Base-by-base conservation (phyloP, 37 sponge, comb jelly and placozoan genomes). In the Theonella swinhoei region DNA sequence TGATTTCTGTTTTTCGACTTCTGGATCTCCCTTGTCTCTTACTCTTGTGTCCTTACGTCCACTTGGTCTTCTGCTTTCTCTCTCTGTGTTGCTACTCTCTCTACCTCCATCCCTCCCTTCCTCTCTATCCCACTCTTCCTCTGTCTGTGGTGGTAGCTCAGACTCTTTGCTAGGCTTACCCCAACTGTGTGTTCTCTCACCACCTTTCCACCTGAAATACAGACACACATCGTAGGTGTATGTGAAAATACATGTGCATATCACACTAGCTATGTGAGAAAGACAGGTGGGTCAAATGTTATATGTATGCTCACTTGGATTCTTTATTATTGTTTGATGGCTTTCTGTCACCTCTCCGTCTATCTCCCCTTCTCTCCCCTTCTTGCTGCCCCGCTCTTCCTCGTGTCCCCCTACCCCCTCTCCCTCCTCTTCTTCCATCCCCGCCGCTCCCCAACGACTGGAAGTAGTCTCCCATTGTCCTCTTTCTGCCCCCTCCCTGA, bases 351-450 rank as follows among this genome's bases (percentile, higher is more conserved):
- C 60, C 63, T 17, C 63, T 3, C 31, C 67, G 35, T 62, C 78
- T 23, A 64, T 78, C 78, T 37, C 39, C 78, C 8, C 65, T 30
- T 62, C 24, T 28, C 39, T 36, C 14, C 35, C 69, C 39, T 19
- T 23, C 33, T 39, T 43, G n/a, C 67, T 75, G n/a, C 40, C 68
- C 68, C 47, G 1, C 29, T 76, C 70, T 0, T 73, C 69, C 35
- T 60, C 3, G 1, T 36, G 40, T 60, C 71, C 26, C 58, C 62
- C 40, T 14, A 47, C 64, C 66, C 24, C 84, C 30, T 28, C 68
- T 4, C 0, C 85, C 70, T 28, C 77, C 78, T 30, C 62, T 24
- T n/a, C 69, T 61, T 19, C 77, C 69, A 24, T 19, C 70, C 29
- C 42, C 74, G n/a, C n/a, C n/a, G n/a, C n/a, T n/a, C n/a, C n/a